phyloP scores from a whole-genome alignment of 2,797 vertebrate genomes.

The Tokudaia tokunoshimensis region DNA sequence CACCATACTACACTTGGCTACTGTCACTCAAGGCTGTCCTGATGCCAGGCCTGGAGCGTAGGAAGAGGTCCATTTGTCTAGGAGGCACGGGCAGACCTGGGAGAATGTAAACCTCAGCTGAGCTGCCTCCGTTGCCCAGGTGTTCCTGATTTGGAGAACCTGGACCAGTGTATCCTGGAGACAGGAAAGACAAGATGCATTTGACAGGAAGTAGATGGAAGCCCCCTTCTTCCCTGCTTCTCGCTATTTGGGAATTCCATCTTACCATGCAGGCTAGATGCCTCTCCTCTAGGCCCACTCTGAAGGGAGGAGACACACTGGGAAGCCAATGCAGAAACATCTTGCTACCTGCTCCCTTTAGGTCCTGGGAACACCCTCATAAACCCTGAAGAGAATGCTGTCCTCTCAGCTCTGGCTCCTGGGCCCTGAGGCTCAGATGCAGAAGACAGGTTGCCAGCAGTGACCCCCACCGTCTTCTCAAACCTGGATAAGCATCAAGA shows the following conservation, averaged over 20 bases:
- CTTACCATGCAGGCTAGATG: not conserved
- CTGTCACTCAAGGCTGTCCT: not conserved
- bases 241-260: not conserved
- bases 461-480: not conserved
- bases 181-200: slow-evolving; percentile 37
- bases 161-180: not conserved
- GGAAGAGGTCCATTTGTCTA: not conserved
- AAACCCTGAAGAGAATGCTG: not conserved
- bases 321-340: not conserved
- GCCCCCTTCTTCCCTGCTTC: not conserved
- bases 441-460: not conserved
- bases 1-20: not conserved
- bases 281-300: not conserved
- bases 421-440: not conserved
- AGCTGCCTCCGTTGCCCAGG: not conserved
- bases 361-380: not conserved
- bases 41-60: not conserved
- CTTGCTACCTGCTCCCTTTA: not conserved
- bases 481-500: not conserved
- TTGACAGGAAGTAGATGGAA: slow-evolving; percentile 56
- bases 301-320: not conserved
- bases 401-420: not conserved
- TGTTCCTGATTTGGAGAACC: slow-evolving; percentile 21
- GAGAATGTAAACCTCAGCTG: not conserved
- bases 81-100: not conserved